These are phyloP conservation scores for Ochlodes sylvanus DNA, from an alignment of 2,888 invertebrate genomes.

Conservation along the genomic window DNA sequence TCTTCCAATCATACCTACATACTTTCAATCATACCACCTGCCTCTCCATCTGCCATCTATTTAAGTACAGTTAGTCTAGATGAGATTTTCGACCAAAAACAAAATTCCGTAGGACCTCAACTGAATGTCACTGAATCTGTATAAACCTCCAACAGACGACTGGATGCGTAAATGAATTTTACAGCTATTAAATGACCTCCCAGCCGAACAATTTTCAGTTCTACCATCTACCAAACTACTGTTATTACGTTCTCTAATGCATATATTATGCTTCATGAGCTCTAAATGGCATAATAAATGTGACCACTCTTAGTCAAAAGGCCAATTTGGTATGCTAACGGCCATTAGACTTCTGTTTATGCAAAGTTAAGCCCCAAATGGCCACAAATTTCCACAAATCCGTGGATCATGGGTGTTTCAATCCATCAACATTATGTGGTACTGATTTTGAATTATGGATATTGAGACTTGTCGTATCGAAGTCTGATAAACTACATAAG, in stretches of 20 bases:
- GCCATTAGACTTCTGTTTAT: constrained; percentile 5
- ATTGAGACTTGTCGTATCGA: neutral
- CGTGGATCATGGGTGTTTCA: neutral
- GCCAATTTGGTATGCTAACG: constrained; percentile 6
- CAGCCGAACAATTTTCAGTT: neutral
- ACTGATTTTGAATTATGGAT: neutral
- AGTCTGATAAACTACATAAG: neutral
- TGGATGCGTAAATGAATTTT: no score
- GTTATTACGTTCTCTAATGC: neutral
- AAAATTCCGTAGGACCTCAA: no score
- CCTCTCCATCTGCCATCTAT: no score
- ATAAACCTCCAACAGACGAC: no score
- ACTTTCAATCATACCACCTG: no score
- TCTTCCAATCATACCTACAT: no score
- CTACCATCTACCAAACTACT: neutral
- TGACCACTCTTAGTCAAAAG: constrained; percentile 5
- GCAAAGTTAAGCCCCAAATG: constrained; percentile 2
- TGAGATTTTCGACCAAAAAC: no score
- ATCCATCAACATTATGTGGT: neutral
- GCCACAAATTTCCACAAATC: neutral
- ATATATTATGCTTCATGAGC: neutral
- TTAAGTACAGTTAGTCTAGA: no score
- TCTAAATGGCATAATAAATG: neutral
- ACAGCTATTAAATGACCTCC: no score
- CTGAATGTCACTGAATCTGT: no score